These are phyloP conservation scores for Drosophila varians DNA, from an alignment of 1,140 invertebrate genomes.

Conservation along the genomic window DNA sequence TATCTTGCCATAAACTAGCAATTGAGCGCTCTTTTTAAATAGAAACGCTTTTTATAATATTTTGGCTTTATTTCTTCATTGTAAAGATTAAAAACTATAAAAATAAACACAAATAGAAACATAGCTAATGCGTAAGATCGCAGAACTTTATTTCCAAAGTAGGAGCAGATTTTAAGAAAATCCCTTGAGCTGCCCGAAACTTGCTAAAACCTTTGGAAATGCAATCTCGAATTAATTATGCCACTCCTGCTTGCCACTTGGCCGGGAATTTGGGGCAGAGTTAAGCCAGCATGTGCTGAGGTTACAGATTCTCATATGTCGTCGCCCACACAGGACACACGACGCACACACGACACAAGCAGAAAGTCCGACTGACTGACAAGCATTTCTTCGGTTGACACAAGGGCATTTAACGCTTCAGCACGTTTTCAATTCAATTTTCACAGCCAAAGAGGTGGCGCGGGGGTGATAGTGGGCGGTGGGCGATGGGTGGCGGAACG, in stretches of 20 bases:
- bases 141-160: neutral
- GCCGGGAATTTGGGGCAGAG: constrained; percentile 6
- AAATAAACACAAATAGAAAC: too few species aligned
- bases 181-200: constrained; percentile 2
- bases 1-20: neutral
- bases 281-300: constrained; percentile 73
- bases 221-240: constrained; percentile 78
- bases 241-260: constrained; percentile 38
- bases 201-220: constrained; percentile 31
- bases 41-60: neutral
- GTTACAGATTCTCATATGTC: constrained; percentile 83
- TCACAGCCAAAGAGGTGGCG: constrained; percentile 33
- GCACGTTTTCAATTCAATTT: constrained; percentile 83
- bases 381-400: constrained; percentile 58
- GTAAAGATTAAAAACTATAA: too few species aligned
- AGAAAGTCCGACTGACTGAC: constrained; percentile 10
- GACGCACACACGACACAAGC: neutral
- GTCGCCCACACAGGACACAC: constrained; percentile 21
- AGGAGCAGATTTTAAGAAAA: constrained; percentile 45
- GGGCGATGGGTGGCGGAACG: constrained; percentile 14
- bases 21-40: constrained; percentile 3
- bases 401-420: constrained; percentile 83
- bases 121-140: too few species aligned
- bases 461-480: neutral
- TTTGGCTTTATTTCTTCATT: too few species aligned